A percentile compares a stretch with the other conserved stretches of the same genome.
Evolutionary conservation across 2,797 vertebrate genomes (phyloP).

Genomic region (Gallirallus australis): DNA sequence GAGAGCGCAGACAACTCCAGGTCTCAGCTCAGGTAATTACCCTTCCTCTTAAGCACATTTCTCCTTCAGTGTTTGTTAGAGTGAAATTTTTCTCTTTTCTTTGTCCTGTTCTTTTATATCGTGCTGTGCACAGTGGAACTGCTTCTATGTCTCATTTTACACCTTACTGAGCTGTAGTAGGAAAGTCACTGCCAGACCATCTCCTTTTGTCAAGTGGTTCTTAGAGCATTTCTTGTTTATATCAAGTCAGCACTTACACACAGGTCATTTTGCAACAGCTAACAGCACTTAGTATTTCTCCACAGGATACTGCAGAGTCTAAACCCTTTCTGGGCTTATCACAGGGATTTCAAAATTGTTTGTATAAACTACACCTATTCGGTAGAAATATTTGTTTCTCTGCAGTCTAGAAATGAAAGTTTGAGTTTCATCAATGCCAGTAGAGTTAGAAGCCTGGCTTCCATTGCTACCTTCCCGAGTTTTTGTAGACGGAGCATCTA

Average conservation of each 20-base stretch:
- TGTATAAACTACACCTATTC: slow-evolving; percentile 1
- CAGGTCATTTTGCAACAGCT: slow-evolving; percentile 48
- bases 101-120: not conserved
- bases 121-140: not conserved
- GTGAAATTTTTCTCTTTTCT: not conserved
- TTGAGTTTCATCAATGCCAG: not conserved
- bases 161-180: not conserved
- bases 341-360: slow-evolving; percentile 45
- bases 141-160: slow-evolving; percentile 16
- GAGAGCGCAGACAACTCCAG: not conserved
- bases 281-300: slow-evolving; percentile 40
- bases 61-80: not conserved
- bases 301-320: slow-evolving; percentile 29
- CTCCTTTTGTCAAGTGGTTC: slow-evolving; percentile 46
- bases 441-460: not conserved
- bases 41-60: not conserved
- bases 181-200: slow-evolving; percentile 4
- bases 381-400: not conserved
- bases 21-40: not conserved
- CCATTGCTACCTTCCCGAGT: slow-evolving; percentile 9
- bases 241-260: slow-evolving; percentile 56
- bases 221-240: slow-evolving; percentile 52
- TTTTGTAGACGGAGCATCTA: slow-evolving; percentile 1
- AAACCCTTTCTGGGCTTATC: slow-evolving; percentile 45
- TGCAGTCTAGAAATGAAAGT: slow-evolving; percentile 15